phyloP scores from a whole-genome alignment of 2,797 vertebrate genomes.

The Rhynchonycteris naso region DNA sequence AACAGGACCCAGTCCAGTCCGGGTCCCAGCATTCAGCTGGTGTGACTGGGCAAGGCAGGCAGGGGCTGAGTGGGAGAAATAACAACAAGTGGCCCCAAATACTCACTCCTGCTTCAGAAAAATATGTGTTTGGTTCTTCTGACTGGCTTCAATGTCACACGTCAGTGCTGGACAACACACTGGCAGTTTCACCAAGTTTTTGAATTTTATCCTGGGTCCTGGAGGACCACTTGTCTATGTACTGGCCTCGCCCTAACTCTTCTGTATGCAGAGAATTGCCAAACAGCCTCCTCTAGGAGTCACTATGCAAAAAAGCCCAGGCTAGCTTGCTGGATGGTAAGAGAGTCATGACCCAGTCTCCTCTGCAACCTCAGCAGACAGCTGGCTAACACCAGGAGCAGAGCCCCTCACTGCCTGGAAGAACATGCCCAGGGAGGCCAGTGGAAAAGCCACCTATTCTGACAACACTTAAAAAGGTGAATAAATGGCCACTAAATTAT shows the following conservation, averaged over 20 bases:
- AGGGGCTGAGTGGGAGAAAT: neutral
- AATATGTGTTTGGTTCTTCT: accelerated
- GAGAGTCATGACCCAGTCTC: neutral
- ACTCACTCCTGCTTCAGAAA: neutral
- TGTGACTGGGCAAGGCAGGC: neutral
- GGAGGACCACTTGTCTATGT: too few species aligned
- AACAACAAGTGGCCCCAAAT: neutral
- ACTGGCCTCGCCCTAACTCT: neutral
- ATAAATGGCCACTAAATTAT: too few species aligned
- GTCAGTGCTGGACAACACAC: neutral
- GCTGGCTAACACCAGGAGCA: neutral
- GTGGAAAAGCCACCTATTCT: neutral
- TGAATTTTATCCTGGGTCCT: neutral
- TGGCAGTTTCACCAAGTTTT: neutral
- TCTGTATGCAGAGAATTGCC: neutral
- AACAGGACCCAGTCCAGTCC: neutral
- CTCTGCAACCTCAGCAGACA: neutral
- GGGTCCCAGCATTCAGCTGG: neutral
- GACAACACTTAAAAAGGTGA: neutral
- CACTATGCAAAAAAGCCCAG: neutral
- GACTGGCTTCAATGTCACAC: neutral
- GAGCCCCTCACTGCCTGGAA: neutral
- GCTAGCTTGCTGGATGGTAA: neutral
- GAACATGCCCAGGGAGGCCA: neutral
- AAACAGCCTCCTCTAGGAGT: neutral